phyloP scores from a whole-genome alignment of 2,888 invertebrate genomes.

The Bombylius major region DNA sequence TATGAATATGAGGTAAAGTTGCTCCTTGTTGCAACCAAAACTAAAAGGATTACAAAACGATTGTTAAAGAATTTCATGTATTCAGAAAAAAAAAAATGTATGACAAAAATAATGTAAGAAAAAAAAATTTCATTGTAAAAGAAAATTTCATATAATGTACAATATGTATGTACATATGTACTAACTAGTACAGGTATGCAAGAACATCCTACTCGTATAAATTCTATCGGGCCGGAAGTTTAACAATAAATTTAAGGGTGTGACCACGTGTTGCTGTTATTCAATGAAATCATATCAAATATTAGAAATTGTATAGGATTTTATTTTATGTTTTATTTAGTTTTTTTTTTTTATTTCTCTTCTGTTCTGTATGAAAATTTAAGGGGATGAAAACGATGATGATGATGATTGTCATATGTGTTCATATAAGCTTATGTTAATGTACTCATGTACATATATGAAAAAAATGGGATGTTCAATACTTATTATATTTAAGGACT shows the following conservation, averaged over 20 bases:
- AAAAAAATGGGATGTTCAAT: too few relatives aligned
- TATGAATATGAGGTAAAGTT: slow-evolving; percentile 1
- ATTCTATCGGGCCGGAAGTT: slow-evolving; percentile 10
- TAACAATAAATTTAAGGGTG: slow-evolving; percentile 16
- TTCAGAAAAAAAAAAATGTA: too few relatives aligned
- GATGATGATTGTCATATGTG: not conserved
- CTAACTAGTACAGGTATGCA: not conserved
- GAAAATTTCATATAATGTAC: too few relatives aligned
- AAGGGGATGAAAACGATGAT: not conserved
- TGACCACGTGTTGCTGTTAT: slow-evolving; percentile 15
- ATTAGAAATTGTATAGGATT: not conserved
- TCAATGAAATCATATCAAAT: not conserved
- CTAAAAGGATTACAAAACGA: not conserved
- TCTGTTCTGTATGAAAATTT: not conserved
- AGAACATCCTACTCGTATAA: not conserved
- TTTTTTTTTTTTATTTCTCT: too few relatives aligned
- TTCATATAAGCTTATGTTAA: not conserved
- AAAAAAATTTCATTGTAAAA: too few relatives aligned
- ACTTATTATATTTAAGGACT: not conserved
- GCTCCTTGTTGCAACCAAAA: not conserved
- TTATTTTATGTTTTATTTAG: too few relatives aligned
- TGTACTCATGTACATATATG: too few relatives aligned
- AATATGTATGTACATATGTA: not conserved
- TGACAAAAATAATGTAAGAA: too few relatives aligned
- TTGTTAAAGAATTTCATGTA: too few relatives aligned